These are phyloP conservation scores for Papilio dardanus DNA, from an alignment of 1,140 invertebrate species.

Conservation along the genomic window DNA sequence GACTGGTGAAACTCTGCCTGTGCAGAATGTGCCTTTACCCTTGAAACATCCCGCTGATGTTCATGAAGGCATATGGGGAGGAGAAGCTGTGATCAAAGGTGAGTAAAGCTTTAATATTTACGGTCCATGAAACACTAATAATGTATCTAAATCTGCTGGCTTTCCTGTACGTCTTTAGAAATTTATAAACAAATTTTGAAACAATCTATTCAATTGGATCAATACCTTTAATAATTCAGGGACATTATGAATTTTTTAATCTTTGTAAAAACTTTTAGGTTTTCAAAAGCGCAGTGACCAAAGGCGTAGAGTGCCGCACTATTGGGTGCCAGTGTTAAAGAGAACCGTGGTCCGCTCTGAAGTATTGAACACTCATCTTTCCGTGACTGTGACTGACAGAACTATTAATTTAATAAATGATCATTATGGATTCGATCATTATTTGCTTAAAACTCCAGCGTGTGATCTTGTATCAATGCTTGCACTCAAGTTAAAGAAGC, in stretches of 20 bases:
- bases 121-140: no score
- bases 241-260: no score
- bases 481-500: constrained; percentile 91
- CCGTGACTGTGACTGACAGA: constrained; percentile 90
- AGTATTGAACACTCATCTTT: constrained; percentile 94
- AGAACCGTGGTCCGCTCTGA: constrained; percentile 95
- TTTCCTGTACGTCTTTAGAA: neutral
- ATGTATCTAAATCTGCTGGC: no score
- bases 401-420: constrained; percentile 93
- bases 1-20: constrained; percentile 86
- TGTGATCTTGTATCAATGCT: constrained; percentile 93
- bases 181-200: neutral
- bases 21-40: constrained; percentile 92
- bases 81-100: constrained; percentile 94
- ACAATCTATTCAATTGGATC: neutral
- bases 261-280: constrained; percentile 79
- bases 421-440: constrained; percentile 96
- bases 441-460: constrained; percentile 94
- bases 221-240: no score
- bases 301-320: constrained; percentile 87
- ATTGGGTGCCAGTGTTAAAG: constrained; percentile 93
- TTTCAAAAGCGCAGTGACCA: constrained; percentile 87
- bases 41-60: constrained; percentile 90
- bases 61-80: constrained; percentile 96
- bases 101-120: constrained; percentile 24